A percentile compares a stretch with the other conserved stretches of the same genome.
These are phyloP conservation scores for Physocephala rufipes DNA, from an alignment of 2,888 invertebrate species.

Conservation along the genomic window DNA sequence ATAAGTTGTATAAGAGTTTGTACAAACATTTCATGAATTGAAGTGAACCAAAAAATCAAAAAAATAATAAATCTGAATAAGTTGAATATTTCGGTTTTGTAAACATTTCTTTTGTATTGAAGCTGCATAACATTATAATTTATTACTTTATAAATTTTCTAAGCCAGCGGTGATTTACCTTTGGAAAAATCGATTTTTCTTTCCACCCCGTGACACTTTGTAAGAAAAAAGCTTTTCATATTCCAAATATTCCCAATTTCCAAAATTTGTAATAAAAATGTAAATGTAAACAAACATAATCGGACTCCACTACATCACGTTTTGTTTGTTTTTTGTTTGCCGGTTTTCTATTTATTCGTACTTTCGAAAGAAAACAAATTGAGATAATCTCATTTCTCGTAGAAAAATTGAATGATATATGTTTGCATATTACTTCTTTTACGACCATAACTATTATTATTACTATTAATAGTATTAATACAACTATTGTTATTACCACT, in stretches of 20 bases:
- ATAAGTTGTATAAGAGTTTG: conserved; percentile 29
- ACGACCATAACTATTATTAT: no score
- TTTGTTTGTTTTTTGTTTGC: conserved; percentile 16
- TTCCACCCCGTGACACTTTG: conserved; percentile 27
- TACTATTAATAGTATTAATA: no score
- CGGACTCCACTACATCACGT: conserved; percentile 20
- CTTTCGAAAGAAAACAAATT: no score
- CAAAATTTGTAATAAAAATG: conserved; percentile 7
- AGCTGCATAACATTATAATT: neutral
- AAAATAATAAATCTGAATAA: neutral
- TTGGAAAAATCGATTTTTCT: conserved; percentile 39
- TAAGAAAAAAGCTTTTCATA: conserved; percentile 34
- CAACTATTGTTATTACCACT: neutral
- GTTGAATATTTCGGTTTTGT: neutral
- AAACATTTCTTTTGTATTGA: neutral
- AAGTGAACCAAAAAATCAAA: neutral
- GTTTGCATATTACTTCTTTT: no score
- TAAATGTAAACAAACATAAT: conserved; percentile 14
- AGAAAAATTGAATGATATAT: no score
- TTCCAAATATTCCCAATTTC: conserved; percentile 21
- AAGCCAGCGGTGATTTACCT: no score
- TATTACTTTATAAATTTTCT: no score
- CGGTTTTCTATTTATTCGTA: no score
- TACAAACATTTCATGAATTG: neutral
- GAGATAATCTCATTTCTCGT: no score